Evolutionary conservation across 2,888 invertebrate genomes (phyloP).

Genomic region (Synanthedon vespiformis): DNA sequence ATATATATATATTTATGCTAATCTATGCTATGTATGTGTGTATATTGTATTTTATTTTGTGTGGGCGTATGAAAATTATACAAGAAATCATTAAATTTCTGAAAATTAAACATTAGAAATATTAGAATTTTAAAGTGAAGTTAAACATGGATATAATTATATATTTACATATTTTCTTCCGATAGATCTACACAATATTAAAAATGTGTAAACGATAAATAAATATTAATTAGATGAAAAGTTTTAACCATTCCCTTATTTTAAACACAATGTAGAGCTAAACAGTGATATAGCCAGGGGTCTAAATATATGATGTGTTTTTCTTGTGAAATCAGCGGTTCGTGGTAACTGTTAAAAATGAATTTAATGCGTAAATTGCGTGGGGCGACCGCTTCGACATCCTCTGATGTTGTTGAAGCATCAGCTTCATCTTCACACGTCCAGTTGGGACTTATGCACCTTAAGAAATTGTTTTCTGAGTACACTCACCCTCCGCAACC

Average conservation of each 20-base stretch:
- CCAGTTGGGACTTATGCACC: conserved; percentile 93
- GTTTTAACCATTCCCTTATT: background rate
- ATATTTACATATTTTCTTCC: background rate
- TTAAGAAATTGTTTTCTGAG: conserved; percentile 95
- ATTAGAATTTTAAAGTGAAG: background rate
- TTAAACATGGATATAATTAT: background rate
- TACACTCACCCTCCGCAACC: conserved; percentile 90
- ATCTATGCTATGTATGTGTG: too few species aligned
- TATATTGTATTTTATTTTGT: background rate
- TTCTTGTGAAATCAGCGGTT: background rate
- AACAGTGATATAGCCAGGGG: background rate
- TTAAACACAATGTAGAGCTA: background rate
- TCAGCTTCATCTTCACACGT: conserved; percentile 80
- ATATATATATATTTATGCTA: too few species aligned
- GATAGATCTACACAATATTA: background rate
- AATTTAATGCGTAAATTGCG: conserved; percentile 94
- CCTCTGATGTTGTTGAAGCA: conserved; percentile 69
- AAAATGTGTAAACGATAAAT: background rate
- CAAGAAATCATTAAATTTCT: background rate
- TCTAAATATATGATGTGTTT: background rate
- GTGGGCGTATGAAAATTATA: background rate
- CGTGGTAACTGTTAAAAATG: conserved; percentile 62
- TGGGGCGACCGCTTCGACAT: conserved; percentile 57
- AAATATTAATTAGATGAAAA: background rate
- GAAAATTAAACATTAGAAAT: background rate